A percentile compares a stretch with the other conserved stretches of the same genome.
phyloP scores from a whole-genome alignment of 2,113 vertebrate genomes.

The Trematomus loennbergii region DNA sequence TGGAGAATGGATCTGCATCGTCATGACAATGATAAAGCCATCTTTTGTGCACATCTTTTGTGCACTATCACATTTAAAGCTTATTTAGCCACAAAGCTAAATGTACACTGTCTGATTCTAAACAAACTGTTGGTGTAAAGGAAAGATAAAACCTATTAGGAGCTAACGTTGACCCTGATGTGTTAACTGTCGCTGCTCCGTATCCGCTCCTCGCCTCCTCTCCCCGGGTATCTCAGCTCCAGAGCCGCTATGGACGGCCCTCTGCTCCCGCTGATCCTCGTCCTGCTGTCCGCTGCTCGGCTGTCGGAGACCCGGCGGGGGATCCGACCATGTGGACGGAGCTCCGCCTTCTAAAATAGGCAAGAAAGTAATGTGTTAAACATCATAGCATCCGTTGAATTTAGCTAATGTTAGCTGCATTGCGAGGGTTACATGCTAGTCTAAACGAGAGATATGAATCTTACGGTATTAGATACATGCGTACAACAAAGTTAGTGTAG shows the following conservation, averaged over 20 bases:
- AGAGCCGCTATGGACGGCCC: slow-evolving; percentile 36
- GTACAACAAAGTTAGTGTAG: background rate
- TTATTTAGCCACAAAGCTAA: background rate
- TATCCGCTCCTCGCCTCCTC: background rate
- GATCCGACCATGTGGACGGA: slow-evolving; percentile 75
- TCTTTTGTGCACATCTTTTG: background rate
- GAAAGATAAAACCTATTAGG: background rate
- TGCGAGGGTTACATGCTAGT: background rate
- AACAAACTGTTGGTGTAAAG: background rate
- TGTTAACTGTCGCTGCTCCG: background rate
- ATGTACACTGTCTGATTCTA: fast-evolving
- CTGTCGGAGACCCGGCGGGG: slow-evolving; percentile 61
- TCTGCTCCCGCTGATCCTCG: slow-evolving; percentile 36
- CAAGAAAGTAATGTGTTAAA: slow-evolving; percentile 6
- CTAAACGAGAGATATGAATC: background rate
- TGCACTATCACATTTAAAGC: background rate
- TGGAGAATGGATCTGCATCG: background rate
- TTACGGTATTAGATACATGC: background rate
- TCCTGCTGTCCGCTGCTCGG: slow-evolving; percentile 37
- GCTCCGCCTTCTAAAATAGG: slow-evolving; percentile 85
- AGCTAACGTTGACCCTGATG: background rate
- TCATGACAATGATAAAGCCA: background rate
- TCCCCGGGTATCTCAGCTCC: background rate
- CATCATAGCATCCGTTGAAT: background rate
- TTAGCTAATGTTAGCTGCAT: slow-evolving; percentile 27